A percentile compares a stretch with the other conserved stretches of the same genome.
Evolutionary conservation across 2,888 invertebrate species (phyloP).

Genomic region (Pherbina coryleti): DNA sequence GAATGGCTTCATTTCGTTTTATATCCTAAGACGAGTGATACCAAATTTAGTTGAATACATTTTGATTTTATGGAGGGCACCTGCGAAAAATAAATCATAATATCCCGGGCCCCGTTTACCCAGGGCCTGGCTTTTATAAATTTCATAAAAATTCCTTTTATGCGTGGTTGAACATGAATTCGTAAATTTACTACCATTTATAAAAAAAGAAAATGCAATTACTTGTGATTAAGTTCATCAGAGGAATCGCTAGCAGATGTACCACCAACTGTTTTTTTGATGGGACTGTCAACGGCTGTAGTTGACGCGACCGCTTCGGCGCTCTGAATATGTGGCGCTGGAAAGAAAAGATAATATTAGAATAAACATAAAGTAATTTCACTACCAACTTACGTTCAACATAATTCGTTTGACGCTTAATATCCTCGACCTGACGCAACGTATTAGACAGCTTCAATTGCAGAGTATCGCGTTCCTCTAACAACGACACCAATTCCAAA

Average conservation of each 20-base stretch:
- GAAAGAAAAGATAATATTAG: neutral
- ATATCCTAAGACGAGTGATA: too few species aligned
- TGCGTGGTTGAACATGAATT: too few species aligned
- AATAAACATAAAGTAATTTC: neutral
- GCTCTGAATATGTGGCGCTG: neutral
- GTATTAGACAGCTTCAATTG: constrained; percentile 87
- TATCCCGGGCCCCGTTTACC: too few species aligned
- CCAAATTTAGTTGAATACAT: too few species aligned
- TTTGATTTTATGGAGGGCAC: too few species aligned
- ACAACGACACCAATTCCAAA: constrained; percentile 82
- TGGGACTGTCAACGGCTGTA: constrained; percentile 7
- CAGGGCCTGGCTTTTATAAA: too few species aligned
- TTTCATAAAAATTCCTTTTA: too few species aligned
- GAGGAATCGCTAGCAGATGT: constrained; percentile 49
- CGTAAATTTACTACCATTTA: too few species aligned
- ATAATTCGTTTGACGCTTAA: constrained; percentile 56
- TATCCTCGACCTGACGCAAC: constrained; percentile 79
- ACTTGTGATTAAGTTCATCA: constrained; percentile 65
- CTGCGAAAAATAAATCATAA: too few species aligned
- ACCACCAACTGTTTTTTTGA: constrained; percentile 40
- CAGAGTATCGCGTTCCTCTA: constrained; percentile 88
- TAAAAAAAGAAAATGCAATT: too few species aligned
- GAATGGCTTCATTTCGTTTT: too few species aligned
- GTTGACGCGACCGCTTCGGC: neutral
- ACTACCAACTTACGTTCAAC: constrained; percentile 54